Percentiles rank a stretch among this genome's conserved stretches.
phyloP scores from a whole-genome alignment of 2,797 vertebrate genomes.

The Chrysocyon brachyurus region DNA sequence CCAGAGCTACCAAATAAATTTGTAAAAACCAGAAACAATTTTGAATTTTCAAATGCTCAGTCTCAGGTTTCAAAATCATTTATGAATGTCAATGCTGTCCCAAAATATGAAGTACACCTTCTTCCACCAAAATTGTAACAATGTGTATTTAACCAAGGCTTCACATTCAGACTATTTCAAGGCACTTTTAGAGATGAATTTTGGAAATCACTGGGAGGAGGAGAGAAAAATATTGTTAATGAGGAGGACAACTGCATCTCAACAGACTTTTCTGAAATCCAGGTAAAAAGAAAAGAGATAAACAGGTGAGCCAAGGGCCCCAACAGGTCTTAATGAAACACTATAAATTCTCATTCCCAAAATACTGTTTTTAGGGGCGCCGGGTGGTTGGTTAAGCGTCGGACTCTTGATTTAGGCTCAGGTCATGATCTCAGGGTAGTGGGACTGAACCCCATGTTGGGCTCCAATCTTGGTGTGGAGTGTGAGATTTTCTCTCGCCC shows the following conservation, averaged over 20 bases:
- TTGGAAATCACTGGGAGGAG: background rate
- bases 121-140: slow-evolving; percentile 14
- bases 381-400: too few species aligned
- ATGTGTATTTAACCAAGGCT: background rate
- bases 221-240: background rate
- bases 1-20: slow-evolving; percentile 62
- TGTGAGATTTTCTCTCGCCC: too few species aligned
- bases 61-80: slow-evolving; percentile 39
- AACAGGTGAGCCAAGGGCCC: background rate
- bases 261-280: background rate
- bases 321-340: background rate
- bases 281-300: background rate
- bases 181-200: slow-evolving; percentile 31
- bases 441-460: too few species aligned
- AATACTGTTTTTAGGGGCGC: background rate
- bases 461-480: too few species aligned
- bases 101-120: background rate
- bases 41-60: background rate
- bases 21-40: slow-evolving; percentile 32
- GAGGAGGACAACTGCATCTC: background rate
- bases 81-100: background rate
- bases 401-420: too few species aligned
- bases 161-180: slow-evolving; percentile 25
- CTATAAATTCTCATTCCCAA: background rate
- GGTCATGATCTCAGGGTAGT: too few species aligned